Evolutionary conservation across 2,113 vertebrate genomes (phyloP), one percentile per base, ranked within the genome.

Genomic region (Pollachius pollachius): DNA sequence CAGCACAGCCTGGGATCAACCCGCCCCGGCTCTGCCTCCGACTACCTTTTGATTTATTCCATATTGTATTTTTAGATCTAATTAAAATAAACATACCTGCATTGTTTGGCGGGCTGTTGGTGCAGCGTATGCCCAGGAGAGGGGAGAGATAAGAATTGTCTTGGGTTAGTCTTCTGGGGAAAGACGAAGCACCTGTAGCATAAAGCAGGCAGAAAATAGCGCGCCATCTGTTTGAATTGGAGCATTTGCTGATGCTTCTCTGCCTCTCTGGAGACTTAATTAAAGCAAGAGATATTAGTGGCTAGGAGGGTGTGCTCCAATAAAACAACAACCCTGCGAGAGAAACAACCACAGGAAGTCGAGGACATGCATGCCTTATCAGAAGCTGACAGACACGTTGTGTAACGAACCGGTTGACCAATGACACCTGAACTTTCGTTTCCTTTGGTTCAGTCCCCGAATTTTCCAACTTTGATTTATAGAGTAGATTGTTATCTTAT

Each of bases 201-300:
- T 81, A 84, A 82, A 84, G 76, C 84, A 77, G 74, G 78, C 80
- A 85, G 81, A 83, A 90, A 88, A 89, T 83, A 88, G 67, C 16
- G 57, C 72, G 75, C 86, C 85, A 90, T 90, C 88, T 88, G 89
- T 83, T 86, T 81, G 77, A 78, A 81, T 75, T 73, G 69, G 70
- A 82, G 76, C 81, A 9, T 48, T 48, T 48, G 76, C 78, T 73
- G 83, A 84, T 76, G 78, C 76, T 80, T 70, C 70, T 85, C 79
- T 78, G 82, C 80, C 37, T 81, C 88, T 82, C 83, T 62, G 60
- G 89, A 87, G 89, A 87, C 87, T 85, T 85, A 84, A 90, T 91
- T 92, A 91, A 90, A 88, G 82, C 78, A 78, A 74, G 77, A 79
- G 78, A 84, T 48, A 79, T 87, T 81, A 73, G 72, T 68, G 59